Conservation (phyloP, 2,797 vertebrate species). For the Coluber constrictor region DNA sequence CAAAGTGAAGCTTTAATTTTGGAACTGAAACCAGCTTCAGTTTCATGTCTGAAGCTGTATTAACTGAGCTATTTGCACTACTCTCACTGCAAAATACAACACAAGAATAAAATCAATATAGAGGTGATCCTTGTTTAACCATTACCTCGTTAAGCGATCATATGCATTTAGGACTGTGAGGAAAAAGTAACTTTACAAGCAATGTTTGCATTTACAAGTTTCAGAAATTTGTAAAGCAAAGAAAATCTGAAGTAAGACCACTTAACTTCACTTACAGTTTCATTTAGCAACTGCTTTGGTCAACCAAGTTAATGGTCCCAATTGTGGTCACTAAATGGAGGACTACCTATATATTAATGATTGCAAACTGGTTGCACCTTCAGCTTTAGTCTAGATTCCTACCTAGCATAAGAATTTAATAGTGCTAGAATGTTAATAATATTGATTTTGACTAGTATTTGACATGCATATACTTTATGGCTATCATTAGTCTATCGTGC, state of each 20-base stretch:
- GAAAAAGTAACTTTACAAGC: background rate
- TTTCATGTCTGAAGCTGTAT: background rate
- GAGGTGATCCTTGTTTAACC: background rate
- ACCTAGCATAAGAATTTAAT: background rate
- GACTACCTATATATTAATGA: background rate
- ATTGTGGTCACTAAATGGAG: background rate
- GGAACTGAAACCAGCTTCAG: background rate
- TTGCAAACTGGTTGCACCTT: background rate
- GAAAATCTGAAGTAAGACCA: background rate
- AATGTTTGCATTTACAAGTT: background rate
- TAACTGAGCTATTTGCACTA: background rate
- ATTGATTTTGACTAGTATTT: background rate
- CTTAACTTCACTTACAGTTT: background rate
- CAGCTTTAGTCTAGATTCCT: background rate
- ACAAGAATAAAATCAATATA: background rate
- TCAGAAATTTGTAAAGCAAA: background rate
- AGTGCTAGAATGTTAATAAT: background rate
- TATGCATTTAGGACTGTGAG: background rate
- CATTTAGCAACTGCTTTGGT: background rate
- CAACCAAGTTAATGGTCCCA: background rate
- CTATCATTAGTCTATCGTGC: background rate
- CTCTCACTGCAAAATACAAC: background rate
- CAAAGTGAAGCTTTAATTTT: background rate
- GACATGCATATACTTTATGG: background rate
- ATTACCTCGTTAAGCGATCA: background rate